A percentile compares a stretch with the other conserved stretches of the same genome.
These are phyloP conservation scores for Gymnothorax reevesii DNA, from an alignment of 2,797 vertebrate species.

Conservation along the genomic window DNA sequence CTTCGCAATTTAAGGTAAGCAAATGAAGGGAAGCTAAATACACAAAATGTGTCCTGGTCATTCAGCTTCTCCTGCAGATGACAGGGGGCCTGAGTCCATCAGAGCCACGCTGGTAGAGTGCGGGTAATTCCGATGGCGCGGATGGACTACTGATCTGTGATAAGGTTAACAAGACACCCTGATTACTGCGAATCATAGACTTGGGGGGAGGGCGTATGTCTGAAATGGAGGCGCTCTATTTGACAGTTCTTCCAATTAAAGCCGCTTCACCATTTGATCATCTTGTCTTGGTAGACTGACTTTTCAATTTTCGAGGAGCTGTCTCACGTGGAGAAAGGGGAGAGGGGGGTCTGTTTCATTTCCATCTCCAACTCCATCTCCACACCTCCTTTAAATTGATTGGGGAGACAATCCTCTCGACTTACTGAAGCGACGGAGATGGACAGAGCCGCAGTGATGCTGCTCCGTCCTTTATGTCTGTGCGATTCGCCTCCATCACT, in stretches of 20 bases:
- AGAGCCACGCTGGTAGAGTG: constrained; percentile 41
- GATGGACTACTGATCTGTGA: constrained; percentile 28
- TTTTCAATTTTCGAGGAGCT: constrained; percentile 48
- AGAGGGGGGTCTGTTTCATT: constrained; percentile 11
- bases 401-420: constrained; percentile 4
- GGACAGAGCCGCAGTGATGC: neutral
- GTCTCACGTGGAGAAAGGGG: constrained; percentile 28
- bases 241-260: constrained; percentile 58
- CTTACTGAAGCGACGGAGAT: neutral
- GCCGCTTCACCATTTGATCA: constrained; percentile 44
- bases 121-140: constrained; percentile 24
- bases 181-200: constrained; percentile 38
- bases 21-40: neutral
- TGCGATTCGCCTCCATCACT: neutral
- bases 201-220: constrained; percentile 41
- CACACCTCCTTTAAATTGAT: constrained; percentile 27
- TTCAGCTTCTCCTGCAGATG: no score
- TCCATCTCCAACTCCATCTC: constrained; percentile 21
- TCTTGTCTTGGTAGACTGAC: constrained; percentile 55
- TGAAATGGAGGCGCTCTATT: constrained; percentile 53
- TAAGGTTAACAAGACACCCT: constrained; percentile 34
- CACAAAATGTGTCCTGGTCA: neutral
- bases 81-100: neutral
- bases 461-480: neutral
- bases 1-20: neutral